These are phyloP conservation scores for Heliconius hortense DNA, from an alignment of 2,888 invertebrate species.

Conservation along the genomic window DNA sequence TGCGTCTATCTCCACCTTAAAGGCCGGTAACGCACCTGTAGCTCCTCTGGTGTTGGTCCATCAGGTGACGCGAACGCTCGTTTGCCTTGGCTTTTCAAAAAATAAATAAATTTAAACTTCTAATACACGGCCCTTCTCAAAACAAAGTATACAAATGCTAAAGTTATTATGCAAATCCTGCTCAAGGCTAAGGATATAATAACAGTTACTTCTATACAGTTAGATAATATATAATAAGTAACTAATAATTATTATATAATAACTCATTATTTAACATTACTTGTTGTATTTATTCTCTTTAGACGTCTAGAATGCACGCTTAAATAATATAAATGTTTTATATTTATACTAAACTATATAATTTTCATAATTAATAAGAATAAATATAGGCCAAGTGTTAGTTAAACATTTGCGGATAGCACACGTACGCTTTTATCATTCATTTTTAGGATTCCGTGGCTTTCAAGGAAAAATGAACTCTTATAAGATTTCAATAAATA, in stretches of 20 bases:
- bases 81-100: too few relatives aligned
- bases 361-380: background rate
- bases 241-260: background rate
- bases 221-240: background rate
- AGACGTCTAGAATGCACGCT: conserved; percentile 4
- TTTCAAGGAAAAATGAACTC: too few relatives aligned
- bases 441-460: background rate
- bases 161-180: background rate
- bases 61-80: too few relatives aligned
- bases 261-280: background rate
- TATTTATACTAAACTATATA: background rate
- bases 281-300: background rate
- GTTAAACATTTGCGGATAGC: background rate
- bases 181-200: background rate
- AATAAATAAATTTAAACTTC: background rate
- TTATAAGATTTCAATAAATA: too few relatives aligned
- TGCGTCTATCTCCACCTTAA: too few relatives aligned
- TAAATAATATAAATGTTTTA: background rate
- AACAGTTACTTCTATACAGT: background rate
- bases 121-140: background rate
- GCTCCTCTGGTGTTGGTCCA: too few relatives aligned
- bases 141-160: background rate
- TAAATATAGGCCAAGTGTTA: background rate
- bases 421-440: background rate
- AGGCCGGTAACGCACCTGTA: too few relatives aligned